Base-by-base conservation (phyloP, 2,888 invertebrate species). In the Penaeus monodon region DNA sequence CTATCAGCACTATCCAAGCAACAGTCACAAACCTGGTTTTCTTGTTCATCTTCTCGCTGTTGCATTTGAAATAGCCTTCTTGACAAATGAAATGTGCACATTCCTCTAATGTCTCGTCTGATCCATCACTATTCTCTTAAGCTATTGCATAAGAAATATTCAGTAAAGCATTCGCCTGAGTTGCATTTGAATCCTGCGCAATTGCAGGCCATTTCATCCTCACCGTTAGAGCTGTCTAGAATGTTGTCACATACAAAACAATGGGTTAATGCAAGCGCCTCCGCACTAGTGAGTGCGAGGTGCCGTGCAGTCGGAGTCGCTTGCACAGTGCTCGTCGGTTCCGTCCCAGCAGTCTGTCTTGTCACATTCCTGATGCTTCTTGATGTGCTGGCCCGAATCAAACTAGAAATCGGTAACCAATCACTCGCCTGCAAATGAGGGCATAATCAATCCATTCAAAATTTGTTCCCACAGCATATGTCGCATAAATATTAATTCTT, bases 171-270 rank as follows among this genome's bases (percentile, higher is more conserved):
- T 38, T 77, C 77, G 24, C 77, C 77, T 2, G 77, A 77, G 7
- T 7, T 77, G n/a, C 77, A 77, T n/a, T 77, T 77, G 4, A 77
- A 77, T 6, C 44, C 77, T 44, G 44, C 49, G 44, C 77, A 77
- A 8, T 44, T 77, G 38, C 77, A 77, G 22, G 14, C 0, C 49
- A 44, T 8, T 77, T 77, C 77, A 44, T 77, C 77, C 20, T 29
- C 29, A n/a, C 49, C 77, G 22, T 77, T n/a, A 24, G 22, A 22
- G 44, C 77, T 49, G 27, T 77, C 77, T 77, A 33, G 6, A 44
- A 77, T 24, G 49, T 38, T 38, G 44, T 77, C 77, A 77, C 77
- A 77, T 20, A 29, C 14, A n/a, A 20, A 38, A 38, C 17, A 17
- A 22, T n/a, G 77, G 77, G 17, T 77, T n/a, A n/a, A 77, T 77